A percentile compares a stretch with the other conserved stretches of the same genome.
These are phyloP conservation scores for Nasonia giraulti DNA, from an alignment of 1,140 invertebrate genomes.

Conservation along the genomic window DNA sequence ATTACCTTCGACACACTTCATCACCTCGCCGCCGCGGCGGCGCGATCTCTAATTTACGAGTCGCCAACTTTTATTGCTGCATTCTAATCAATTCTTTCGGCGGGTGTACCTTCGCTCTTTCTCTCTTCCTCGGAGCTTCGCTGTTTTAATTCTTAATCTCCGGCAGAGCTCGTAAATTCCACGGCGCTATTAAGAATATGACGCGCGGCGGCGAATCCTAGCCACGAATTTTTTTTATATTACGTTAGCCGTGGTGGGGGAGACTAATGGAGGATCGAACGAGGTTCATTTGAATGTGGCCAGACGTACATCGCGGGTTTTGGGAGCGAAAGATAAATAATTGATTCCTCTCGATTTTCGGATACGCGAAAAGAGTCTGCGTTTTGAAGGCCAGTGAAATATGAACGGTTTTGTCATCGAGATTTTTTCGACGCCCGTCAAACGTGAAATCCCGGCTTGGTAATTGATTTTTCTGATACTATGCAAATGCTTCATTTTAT, in stretches of 20 bases:
- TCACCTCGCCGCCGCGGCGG: background rate
- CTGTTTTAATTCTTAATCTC: constrained; percentile 36
- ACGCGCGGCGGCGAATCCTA: background rate
- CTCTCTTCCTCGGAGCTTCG: background rate
- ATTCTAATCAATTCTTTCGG: constrained; percentile 20
- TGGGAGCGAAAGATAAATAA: constrained; percentile 11
- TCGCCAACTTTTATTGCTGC: constrained; percentile 7
- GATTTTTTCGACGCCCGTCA: too few species aligned
- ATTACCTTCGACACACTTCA: constrained; percentile 44
- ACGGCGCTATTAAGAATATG: constrained; percentile 37
- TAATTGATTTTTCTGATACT: background rate
- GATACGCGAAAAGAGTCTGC: background rate
- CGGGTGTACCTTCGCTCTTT: background rate
- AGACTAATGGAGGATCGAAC: constrained; percentile 29
- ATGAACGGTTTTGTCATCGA: background rate
- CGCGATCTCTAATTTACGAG: constrained; percentile 19
- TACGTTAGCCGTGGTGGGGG: background rate
- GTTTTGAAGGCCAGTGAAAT: background rate
- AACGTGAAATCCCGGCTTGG: background rate
- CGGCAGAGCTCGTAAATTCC: constrained; percentile 34
- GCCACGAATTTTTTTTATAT: constrained; percentile 3
- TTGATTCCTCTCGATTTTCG: constrained; percentile 17
- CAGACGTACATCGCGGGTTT: constrained; percentile 19
- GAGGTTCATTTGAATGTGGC: constrained; percentile 30
- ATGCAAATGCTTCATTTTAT: background rate